These are phyloP conservation scores for Cosmia pyralina DNA, from an alignment of 2,888 invertebrate species.

Conservation along the genomic window DNA sequence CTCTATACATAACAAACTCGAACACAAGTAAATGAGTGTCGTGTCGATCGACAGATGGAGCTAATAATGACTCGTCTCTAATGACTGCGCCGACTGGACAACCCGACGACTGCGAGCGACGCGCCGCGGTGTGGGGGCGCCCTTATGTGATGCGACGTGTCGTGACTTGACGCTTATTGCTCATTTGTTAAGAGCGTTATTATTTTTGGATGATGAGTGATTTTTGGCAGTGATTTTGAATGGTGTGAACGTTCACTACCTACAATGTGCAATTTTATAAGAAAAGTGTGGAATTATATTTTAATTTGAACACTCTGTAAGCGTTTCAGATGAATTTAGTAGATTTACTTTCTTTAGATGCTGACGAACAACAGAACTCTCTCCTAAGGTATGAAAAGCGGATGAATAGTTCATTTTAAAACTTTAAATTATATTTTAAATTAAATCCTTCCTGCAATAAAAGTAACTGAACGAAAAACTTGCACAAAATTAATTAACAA, in stretches of 20 bases:
- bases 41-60: constrained; percentile 73
- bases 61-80: constrained; percentile 64
- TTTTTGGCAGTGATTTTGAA: background rate
- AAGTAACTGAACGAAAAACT: constrained; percentile 46
- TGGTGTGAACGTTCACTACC: background rate
- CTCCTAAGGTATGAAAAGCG: too few relatives aligned
- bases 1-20: constrained; percentile 37
- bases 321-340: background rate
- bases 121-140: constrained; percentile 21
- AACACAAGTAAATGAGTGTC: constrained; percentile 63
- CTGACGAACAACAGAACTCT: background rate
- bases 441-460: constrained; percentile 27
- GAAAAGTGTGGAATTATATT: too few relatives aligned
- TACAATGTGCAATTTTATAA: too few relatives aligned
- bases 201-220: constrained; percentile 19
- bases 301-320: background rate
- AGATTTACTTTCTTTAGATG: background rate
- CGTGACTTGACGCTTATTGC: constrained; percentile 6
- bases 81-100: constrained; percentile 45
- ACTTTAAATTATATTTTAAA: constrained; percentile 26
- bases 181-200: background rate
- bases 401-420: constrained; percentile 16
- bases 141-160: constrained; percentile 25
- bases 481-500: constrained; percentile 51
- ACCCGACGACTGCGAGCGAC: constrained; percentile 11